Conservation (phyloP, 2,888 invertebrate species). For the Strigamia maritima region DNA sequence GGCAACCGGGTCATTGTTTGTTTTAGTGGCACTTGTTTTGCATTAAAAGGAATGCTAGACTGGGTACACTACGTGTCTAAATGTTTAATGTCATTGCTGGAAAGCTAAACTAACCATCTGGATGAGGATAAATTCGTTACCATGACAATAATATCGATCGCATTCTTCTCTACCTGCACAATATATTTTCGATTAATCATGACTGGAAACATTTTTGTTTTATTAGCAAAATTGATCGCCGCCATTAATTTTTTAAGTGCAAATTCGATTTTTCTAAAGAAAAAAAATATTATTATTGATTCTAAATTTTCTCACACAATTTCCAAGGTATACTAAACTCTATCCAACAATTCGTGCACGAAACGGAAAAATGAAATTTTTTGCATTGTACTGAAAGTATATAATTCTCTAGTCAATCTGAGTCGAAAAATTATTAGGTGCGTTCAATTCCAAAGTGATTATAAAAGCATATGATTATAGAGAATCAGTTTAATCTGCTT, state of each 20-base stretch:
- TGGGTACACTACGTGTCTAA: background rate
- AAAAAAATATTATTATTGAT: background rate
- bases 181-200: background rate
- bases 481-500: too few species aligned
- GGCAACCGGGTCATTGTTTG: background rate
- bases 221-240: background rate
- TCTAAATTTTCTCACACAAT: background rate
- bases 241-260: background rate
- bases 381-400: too few species aligned
- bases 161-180: background rate
- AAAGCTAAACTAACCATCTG: background rate
- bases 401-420: too few species aligned
- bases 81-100: background rate
- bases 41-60: background rate
- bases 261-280: background rate
- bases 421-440: too few species aligned
- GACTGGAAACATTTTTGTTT: background rate
- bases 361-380: too few species aligned
- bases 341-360: too few species aligned
- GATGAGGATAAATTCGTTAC: conserved; percentile 1
- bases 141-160: conserved; percentile 11
- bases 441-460: too few species aligned
- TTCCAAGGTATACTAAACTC: too few species aligned
- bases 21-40: background rate
- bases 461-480: too few species aligned